Conservation (phyloP, 2,888 invertebrate genomes). For the Danaus chrysippus region DNA sequence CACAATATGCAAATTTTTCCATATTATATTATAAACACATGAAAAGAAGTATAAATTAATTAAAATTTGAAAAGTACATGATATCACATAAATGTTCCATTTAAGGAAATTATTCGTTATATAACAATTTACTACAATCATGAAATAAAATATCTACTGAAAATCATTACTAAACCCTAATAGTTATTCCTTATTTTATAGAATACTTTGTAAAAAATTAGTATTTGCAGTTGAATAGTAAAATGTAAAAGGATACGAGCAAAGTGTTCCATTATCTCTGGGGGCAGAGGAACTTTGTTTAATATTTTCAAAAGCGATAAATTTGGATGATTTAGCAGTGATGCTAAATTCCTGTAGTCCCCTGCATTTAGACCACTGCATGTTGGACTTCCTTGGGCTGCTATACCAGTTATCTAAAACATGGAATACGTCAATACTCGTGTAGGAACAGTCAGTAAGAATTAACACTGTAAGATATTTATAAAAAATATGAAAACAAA, state of each 20-base stretch:
- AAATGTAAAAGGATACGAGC: conserved; percentile 90
- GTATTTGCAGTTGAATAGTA: too few relatives aligned
- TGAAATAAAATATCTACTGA: too few relatives aligned
- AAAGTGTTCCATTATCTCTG: conserved; percentile 97
- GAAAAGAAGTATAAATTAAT: too few relatives aligned
- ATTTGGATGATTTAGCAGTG: conserved; percentile 83
- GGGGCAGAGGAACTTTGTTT: conserved; percentile 92
- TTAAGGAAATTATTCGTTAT: too few relatives aligned
- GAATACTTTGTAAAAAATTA: too few relatives aligned
- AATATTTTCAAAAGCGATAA: conserved; percentile 88
- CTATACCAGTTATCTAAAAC: conserved; percentile 81
- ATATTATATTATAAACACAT: too few relatives aligned
- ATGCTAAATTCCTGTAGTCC: conserved; percentile 92
- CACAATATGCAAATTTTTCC: too few relatives aligned
- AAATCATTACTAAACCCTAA: too few relatives aligned
- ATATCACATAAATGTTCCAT: too few relatives aligned
- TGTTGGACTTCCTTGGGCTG: conserved; percentile 85
- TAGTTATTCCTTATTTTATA: too few relatives aligned
- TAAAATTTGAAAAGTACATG: too few relatives aligned
- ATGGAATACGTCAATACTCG: background rate
- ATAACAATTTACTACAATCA: too few relatives aligned
- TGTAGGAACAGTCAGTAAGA: background rate
- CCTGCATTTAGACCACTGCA: conserved; percentile 94
- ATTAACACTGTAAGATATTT: background rate
- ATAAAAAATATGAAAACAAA: conserved; percentile 31